Evolutionary conservation across 2,113 vertebrate species (phyloP).

Genomic region (Rana temporaria): DNA sequence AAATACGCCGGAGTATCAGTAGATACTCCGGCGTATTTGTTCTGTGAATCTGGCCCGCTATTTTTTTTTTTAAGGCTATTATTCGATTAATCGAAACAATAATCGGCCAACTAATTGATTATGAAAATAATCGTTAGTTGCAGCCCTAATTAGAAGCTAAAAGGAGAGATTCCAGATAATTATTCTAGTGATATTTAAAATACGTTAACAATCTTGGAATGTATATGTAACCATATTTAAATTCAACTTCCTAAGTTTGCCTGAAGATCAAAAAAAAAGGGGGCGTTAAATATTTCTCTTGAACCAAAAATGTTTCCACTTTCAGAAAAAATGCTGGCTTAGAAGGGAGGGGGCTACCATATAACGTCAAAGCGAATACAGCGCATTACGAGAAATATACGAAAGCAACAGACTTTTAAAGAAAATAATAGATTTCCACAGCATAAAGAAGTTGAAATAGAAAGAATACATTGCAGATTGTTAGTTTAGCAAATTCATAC

Average conservation of each 20-base stretch:
- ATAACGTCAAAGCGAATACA: background rate
- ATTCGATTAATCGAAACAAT: no score
- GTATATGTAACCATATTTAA: no score
- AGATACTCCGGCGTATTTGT: no score
- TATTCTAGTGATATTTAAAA: no score
- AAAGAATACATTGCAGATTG: constrained; percentile 8
- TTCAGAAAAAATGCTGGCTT: background rate
- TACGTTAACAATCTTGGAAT: no score
- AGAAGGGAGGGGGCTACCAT: background rate
- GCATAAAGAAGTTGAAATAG: constrained; percentile 36
- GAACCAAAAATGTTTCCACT: constrained; percentile 3
- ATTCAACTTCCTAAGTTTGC: background rate
- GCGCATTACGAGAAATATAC: constrained; percentile 24
- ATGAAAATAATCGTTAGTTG: no score
- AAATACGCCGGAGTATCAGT: no score
- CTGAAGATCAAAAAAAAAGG: background rate
- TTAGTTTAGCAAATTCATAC: constrained; percentile 15
- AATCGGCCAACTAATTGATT: no score
- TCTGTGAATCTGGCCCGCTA: no score
- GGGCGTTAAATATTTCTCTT: constrained; percentile 6
- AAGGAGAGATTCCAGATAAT: no score
- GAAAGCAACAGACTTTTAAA: constrained; percentile 5
- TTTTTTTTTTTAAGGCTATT: no score
- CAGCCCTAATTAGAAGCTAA: no score
- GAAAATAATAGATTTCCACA: constrained; percentile 25